Evolutionary conservation across 2,888 invertebrate genomes (phyloP), one percentile per base, ranked within the genome.

Genomic region (Cephus pulcher): DNA sequence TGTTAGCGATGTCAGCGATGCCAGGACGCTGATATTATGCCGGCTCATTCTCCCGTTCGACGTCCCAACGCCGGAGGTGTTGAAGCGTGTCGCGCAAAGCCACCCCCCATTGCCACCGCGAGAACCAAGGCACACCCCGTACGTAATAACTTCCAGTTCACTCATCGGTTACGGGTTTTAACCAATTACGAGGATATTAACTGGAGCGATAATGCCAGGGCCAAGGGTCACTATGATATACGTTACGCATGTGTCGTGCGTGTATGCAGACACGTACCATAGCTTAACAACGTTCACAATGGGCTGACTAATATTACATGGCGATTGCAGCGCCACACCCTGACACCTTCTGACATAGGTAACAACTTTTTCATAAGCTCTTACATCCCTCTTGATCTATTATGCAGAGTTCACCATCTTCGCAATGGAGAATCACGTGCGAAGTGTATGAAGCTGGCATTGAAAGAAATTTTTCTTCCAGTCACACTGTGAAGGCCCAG

Each of bases 121-220:
- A 81, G 86, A 85, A 84, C 86, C 84, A 82, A 87, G 87, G 88
- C 87, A 86, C 86, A 86, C 81, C 79, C 56, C 80, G 84, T 84
- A 84, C 87, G 90, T 89, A 90, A 90, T 90, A 89, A 90, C 88
- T 89, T 88, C 86, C 87, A 88, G 89, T 86, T 89, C 89, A 86
- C 88, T 90, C 89, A 89, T 91, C 90, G 88, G 88, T 91, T 88
- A 91, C 91, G 91, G 91, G 91, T 90, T 90, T 91, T 91, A 91
- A 89, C 88, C 90, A 90, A 91, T 91, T 89, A 90, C 86, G 85
- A 81, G 84, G 84, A 89, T 89, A 89, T 89, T 88, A 88, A 85
- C 84, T 80, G 85, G 80, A 80, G 79, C 78, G 80, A 78, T 75
- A 75, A 75, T 71, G 71, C 23, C 23, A 56, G 56, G 56, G 15